Conservation (phyloP, 2,888 invertebrate genomes). For the Ophion slaviceki region DNA sequence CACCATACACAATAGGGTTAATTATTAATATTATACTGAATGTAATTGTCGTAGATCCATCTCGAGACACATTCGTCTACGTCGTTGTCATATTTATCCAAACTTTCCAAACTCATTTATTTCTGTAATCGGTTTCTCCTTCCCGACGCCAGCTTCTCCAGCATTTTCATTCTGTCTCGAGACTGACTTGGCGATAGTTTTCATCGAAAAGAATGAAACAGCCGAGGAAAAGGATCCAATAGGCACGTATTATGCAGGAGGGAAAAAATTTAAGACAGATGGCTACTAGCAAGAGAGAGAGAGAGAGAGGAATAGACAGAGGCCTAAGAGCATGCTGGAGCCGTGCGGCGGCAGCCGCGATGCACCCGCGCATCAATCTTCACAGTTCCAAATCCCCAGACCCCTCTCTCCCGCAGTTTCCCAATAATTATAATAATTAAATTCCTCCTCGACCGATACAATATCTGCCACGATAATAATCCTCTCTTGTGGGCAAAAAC, state of each 20-base stretch:
- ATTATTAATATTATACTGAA: conserved; percentile 3
- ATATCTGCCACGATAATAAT: conserved; percentile 12
- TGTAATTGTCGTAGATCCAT: not conserved
- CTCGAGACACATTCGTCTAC: conserved; percentile 17
- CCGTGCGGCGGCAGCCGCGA: conserved; percentile 49
- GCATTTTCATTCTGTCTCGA: conserved; percentile 15
- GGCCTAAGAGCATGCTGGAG: conserved; percentile 65
- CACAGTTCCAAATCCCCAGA: conserved; percentile 11
- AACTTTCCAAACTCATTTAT: conserved; percentile 49
- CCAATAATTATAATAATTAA: conserved; percentile 47
- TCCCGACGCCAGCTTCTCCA: not conserved
- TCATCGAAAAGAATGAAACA: conserved; percentile 33
- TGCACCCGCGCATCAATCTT: conserved; percentile 63
- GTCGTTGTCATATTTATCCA: conserved; percentile 1
- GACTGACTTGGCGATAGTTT: conserved; percentile 21
- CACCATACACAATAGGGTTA: not conserved
- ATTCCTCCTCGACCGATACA: conserved; percentile 9
- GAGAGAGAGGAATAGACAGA: conserved; percentile 16
- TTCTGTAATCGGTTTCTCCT: conserved; percentile 31
- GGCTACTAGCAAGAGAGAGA: conserved; percentile 43
- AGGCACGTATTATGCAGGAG: conserved; percentile 42
- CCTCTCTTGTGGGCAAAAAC: conserved; percentile 4
- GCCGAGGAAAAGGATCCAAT: conserved; percentile 28
- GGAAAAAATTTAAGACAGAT: conserved; percentile 69
- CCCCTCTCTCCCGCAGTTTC: conserved; percentile 31